Evolutionary conservation across 1,140 invertebrate species (phyloP).

Genomic region (Branchinecta lynchi): DNA sequence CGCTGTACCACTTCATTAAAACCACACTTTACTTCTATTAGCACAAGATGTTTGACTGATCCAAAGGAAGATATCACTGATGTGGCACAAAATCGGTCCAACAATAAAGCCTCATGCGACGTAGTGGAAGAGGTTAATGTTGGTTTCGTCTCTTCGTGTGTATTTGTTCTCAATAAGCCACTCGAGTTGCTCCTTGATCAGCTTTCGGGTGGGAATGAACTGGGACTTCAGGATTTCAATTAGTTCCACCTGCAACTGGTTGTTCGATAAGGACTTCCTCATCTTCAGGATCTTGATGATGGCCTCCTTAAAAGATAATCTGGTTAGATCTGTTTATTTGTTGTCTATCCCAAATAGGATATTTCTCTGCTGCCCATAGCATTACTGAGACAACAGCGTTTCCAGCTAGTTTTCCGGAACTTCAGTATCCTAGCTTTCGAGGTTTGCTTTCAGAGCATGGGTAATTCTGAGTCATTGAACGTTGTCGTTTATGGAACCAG

Average conservation of each 20-base stretch:
- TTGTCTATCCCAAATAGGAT: too few species aligned
- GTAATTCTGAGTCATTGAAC: too few species aligned
- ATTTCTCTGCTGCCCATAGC: too few species aligned
- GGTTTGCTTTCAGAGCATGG: too few species aligned
- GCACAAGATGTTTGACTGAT: too few species aligned
- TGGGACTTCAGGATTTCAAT: slow-evolving; percentile 97
- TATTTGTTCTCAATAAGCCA: slow-evolving; percentile 99
- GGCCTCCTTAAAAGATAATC: slow-evolving; percentile 56
- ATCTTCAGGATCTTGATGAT: slow-evolving; percentile 98
- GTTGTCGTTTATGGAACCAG: too few species aligned
- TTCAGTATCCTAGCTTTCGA: too few species aligned
- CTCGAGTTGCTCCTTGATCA: slow-evolving; percentile 98
- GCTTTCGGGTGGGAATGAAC: slow-evolving; percentile 96
- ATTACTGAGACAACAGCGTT: background rate
- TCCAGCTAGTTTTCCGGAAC: background rate
- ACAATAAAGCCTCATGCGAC: slow-evolving; percentile 50
- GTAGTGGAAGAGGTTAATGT: slow-evolving; percentile 96
- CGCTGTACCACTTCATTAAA: too few species aligned
- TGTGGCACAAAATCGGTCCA: too few species aligned
- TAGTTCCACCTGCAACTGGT: slow-evolving; percentile 84
- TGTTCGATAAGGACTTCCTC: slow-evolving; percentile 84
- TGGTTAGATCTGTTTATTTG: background rate
- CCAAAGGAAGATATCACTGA: too few species aligned
- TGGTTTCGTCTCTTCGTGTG: slow-evolving; percentile 85
- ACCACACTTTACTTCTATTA: too few species aligned